phyloP scores from a whole-genome alignment of 2,888 invertebrate species.

The Busseola fusca region DNA sequence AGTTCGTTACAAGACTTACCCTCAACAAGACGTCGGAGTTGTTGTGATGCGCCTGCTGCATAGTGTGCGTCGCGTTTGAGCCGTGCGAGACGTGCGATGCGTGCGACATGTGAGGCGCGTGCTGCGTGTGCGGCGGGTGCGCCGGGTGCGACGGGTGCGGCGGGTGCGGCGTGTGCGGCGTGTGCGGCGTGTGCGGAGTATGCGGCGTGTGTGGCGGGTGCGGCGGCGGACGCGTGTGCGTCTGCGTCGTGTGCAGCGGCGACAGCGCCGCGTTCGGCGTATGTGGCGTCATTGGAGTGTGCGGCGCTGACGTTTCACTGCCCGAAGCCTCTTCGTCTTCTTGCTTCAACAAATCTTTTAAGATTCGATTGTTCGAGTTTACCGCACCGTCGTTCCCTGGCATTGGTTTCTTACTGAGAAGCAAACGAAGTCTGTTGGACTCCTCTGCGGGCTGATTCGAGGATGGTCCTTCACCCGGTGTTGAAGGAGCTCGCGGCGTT shows the following conservation, averaged over 20 bases:
- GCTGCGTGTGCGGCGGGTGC: slow-evolving; percentile 60
- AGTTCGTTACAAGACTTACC: slow-evolving; percentile 68
- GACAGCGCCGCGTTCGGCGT: slow-evolving; percentile 68
- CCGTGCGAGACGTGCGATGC: slow-evolving; percentile 29
- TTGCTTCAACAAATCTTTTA: slow-evolving; percentile 83
- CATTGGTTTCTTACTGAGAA: slow-evolving; percentile 88
- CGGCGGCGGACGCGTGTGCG: slow-evolving; percentile 58
- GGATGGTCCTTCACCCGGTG: slow-evolving; percentile 71
- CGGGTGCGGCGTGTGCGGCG: slow-evolving; percentile 55
- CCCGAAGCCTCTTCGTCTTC: slow-evolving; percentile 84
- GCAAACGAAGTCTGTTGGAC: slow-evolving; percentile 89
- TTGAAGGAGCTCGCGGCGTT: slow-evolving; percentile 76
- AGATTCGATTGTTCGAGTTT: slow-evolving; percentile 80
- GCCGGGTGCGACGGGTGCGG: slow-evolving; percentile 64
- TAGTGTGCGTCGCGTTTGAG: slow-evolving; percentile 53
- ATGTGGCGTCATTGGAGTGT: slow-evolving; percentile 77
- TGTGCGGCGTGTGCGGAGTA: slow-evolving; percentile 49
- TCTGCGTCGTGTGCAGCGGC: slow-evolving; percentile 59
- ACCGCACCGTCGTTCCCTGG: slow-evolving; percentile 75
- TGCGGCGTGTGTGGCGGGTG: slow-evolving; percentile 64
- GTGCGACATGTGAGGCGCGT: slow-evolving; percentile 26
- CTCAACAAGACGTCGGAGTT: slow-evolving; percentile 90
- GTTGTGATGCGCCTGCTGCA: slow-evolving; percentile 71
- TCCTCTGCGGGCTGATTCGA: slow-evolving; percentile 79
- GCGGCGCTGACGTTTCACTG: slow-evolving; percentile 82